Evolutionary conservation across 92 coral and sea anemone genomes (phyloP), one percentile per base, ranked within the genome.

Genomic region (Hydrozoanthus gracilis): DNA sequence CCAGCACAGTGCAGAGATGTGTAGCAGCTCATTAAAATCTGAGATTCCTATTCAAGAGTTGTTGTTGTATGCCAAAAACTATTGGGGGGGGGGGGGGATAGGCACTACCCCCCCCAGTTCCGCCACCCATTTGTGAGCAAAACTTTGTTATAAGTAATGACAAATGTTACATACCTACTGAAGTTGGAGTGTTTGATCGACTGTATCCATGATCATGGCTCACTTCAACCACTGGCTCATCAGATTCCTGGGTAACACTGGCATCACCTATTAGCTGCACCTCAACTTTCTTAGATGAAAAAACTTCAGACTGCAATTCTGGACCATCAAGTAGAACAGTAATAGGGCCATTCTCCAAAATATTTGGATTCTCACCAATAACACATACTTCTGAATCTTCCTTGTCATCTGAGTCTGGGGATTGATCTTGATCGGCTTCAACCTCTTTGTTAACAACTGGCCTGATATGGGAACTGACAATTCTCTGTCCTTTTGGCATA

Each of bases 171-270:
- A 2, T 73, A 83, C 87, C 79, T 83, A 35, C 8, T 83, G 78
- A 12, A 3, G 54, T 12, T 71, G 87, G 67, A 52, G 66, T 18
- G n/a, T 18, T 71, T 12, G 73, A 45, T 45, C 51, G 69, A 62
- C 88, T 86, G 74, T 86, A 86, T 20, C 88, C 88, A 61, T 86
- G 88, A 76, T 86, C 88, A 46, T 86, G 88, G 35, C 71, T 60
- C 8, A 86, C 88, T 65, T 86, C 88, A 44, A 61, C 56, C 44
- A 64, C 50, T 48, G 83, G 15, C 73, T n/a, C 18, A 6, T 11
- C 73, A 65, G 49, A 65, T 50, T 80, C 58, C 66, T 73, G 61
- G 3, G 74, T 46, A 11, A 45, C 45, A 46, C 85, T 64, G 16
- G 50, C 74, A 3, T 80, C 62, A 10, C 78, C 91, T 4, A 91